Percentiles rank a stretch among this genome's conserved stretches.
Evolutionary conservation across 2,888 invertebrate species (phyloP).

Genomic region (Athetis lepigone): DNA sequence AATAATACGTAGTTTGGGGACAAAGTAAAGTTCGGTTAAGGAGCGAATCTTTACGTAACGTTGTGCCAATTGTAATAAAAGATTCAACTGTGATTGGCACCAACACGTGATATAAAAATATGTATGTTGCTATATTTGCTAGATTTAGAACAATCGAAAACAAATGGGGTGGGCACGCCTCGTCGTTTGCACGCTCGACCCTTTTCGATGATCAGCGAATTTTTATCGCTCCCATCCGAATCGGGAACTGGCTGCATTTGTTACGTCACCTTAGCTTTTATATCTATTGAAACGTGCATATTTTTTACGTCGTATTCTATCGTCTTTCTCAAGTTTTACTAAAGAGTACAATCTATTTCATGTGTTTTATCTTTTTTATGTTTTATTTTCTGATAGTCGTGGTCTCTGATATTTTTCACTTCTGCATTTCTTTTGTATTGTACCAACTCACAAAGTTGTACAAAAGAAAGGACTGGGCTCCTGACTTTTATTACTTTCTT

Average conservation of each 20-base stretch:
- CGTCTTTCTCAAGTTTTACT: constrained; percentile 23
- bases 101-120: neutral
- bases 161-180: constrained; percentile 75
- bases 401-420: constrained; percentile 31
- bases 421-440: constrained; percentile 68
- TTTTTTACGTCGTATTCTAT: constrained; percentile 29
- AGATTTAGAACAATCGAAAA: constrained; percentile 70
- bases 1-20: constrained; percentile 33
- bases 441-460: constrained; percentile 61
- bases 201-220: constrained; percentile 74
- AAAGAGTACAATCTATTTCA: constrained; percentile 21
- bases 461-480: constrained; percentile 61
- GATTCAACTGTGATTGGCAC: constrained; percentile 15
- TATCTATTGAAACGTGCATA: constrained; percentile 45
- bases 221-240: constrained; percentile 74
- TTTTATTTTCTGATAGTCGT: constrained; percentile 12
- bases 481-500: constrained; percentile 65
- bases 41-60: constrained; percentile 26
- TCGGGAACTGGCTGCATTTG: constrained; percentile 64
- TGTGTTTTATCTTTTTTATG: constrained; percentile 25
- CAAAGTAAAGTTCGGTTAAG: constrained; percentile 22
- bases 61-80: constrained; percentile 21
- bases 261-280: constrained; percentile 57
- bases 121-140: constrained; percentile 54
- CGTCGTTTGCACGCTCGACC: constrained; percentile 66